Conservation (phyloP, 53 echinoderm and acorn worm genomes). For the Crossaster papposus region DNA sequence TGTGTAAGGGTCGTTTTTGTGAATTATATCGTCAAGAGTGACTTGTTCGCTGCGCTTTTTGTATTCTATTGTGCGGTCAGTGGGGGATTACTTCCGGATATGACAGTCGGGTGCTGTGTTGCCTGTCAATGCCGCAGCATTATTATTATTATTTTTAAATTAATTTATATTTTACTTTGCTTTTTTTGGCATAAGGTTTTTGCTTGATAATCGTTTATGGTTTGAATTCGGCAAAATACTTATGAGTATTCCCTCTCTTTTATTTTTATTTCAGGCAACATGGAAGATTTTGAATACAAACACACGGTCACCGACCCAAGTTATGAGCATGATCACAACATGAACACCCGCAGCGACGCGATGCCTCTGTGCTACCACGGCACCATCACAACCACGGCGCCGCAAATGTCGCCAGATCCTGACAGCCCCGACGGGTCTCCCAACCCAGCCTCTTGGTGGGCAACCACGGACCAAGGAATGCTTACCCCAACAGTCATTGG, state of each 20-base stretch:
- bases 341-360: constrained; percentile 78
- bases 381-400: constrained; percentile 72
- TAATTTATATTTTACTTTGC: not conserved
- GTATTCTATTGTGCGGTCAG: constrained; percentile 9
- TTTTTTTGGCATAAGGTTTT: not conserved
- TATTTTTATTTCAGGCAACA: constrained; percentile 71
- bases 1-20: not conserved
- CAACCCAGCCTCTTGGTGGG: constrained; percentile 76
- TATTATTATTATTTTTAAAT: not conserved
- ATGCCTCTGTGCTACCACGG: constrained; percentile 69
- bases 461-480: constrained; percentile 63
- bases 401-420: constrained; percentile 78
- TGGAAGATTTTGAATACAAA: constrained; percentile 94
- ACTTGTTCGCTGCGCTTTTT: constrained; percentile 13
- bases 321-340: constrained; percentile 90
- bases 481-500: constrained; percentile 73
- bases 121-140: not conserved
- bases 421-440: constrained; percentile 87
- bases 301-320: constrained; percentile 84
- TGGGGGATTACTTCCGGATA: constrained; percentile 16
- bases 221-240: not conserved
- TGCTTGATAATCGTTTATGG: not conserved
- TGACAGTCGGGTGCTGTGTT: constrained; percentile 30
- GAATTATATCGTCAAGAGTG: not conserved
- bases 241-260: constrained; percentile 19